Evolutionary conservation across 2,797 vertebrate species (phyloP).

Genomic region (Agapornis canus): DNA sequence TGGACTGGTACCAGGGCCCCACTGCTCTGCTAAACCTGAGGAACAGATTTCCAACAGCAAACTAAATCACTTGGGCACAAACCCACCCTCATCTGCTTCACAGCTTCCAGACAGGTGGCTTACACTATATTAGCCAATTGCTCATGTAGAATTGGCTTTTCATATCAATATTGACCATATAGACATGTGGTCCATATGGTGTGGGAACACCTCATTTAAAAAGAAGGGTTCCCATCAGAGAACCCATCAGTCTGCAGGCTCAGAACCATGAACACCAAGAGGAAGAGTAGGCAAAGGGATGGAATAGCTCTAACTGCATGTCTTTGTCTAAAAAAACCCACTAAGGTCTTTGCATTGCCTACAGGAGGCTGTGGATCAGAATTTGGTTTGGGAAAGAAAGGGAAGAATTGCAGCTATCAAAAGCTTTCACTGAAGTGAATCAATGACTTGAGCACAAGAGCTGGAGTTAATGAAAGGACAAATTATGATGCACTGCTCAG

Average conservation of each 20-base stretch:
- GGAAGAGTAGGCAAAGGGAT: neutral
- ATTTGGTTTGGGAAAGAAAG: neutral
- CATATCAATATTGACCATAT: neutral
- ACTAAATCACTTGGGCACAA: neutral
- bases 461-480: neutral
- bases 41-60: slow-evolving; percentile 4
- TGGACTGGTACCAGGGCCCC: neutral
- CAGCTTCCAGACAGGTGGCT: neutral
- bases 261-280: neutral
- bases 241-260: neutral
- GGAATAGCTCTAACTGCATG: neutral
- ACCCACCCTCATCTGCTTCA: neutral
- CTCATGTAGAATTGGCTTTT: neutral
- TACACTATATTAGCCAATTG: neutral
- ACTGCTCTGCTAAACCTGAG: neutral
- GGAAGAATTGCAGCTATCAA: neutral
- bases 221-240: neutral
- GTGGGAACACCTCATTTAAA: neutral
- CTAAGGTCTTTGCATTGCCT: neutral
- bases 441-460: neutral
- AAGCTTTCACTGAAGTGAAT: neutral
- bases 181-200: neutral
- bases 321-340: neutral
- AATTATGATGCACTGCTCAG: neutral
- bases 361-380: neutral